Evolutionary conservation across 2,888 invertebrate species (phyloP).

Genomic region (Ormyrus labotus): DNA sequence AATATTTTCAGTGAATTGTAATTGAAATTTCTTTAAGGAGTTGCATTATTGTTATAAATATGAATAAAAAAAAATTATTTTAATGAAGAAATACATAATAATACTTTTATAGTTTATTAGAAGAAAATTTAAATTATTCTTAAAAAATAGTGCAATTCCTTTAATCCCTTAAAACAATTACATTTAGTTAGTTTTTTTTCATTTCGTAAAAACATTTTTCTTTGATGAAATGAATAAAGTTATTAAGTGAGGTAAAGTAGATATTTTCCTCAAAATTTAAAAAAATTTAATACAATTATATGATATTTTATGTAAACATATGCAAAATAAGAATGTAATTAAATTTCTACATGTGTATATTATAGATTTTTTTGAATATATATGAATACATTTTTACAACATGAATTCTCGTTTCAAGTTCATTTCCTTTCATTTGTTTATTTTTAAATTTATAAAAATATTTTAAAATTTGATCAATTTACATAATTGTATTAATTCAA

Average conservation of each 20-base stretch:
- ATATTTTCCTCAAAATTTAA: not conserved
- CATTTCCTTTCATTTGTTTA: constrained; percentile 9
- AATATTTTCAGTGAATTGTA: not conserved
- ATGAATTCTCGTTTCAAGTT: not conserved
- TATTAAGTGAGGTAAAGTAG: too few species aligned
- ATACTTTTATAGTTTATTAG: not conserved
- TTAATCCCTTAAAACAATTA: too few species aligned
- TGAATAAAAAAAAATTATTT: not conserved
- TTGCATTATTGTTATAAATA: not conserved
- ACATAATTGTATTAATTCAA: too few species aligned
- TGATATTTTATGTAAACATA: constrained; percentile 11
- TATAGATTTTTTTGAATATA: constrained; percentile 15
- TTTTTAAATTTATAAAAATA: not conserved
- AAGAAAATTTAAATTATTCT: not conserved
- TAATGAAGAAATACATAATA: not conserved
- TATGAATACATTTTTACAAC: constrained; percentile 11
- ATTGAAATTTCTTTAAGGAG: not conserved
- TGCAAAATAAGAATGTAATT: not conserved
- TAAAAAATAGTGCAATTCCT: not conserved
- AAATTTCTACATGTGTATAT: constrained; percentile 21
- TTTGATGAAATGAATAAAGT: too few species aligned
- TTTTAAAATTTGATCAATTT: too few species aligned
- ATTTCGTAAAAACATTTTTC: too few species aligned
- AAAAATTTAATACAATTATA: not conserved
- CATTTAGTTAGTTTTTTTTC: too few species aligned